Evolutionary conservation across 2,113 vertebrate species (phyloP).

Genomic region (Lucifuga dentata): DNA sequence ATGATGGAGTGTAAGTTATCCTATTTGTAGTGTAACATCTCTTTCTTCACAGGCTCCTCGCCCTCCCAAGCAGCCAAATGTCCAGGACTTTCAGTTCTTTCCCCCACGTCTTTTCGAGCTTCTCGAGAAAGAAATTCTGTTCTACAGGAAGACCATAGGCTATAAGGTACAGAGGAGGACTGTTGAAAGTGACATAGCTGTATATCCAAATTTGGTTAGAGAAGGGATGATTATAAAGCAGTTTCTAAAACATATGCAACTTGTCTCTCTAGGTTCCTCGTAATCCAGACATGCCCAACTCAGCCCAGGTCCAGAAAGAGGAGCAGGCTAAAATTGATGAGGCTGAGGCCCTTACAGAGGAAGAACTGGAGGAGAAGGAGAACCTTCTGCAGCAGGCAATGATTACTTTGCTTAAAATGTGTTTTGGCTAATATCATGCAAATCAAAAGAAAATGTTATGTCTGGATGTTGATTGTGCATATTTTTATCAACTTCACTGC

Average conservation of each 20-base stretch:
- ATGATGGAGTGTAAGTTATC: not conserved
- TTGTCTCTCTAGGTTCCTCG: conserved; percentile 88
- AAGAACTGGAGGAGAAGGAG: conserved; percentile 98
- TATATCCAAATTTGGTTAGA: not conserved
- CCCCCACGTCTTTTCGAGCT: conserved; percentile 98
- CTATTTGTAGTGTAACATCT: not conserved
- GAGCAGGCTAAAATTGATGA: conserved; percentile 98
- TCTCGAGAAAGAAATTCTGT: conserved; percentile 97
- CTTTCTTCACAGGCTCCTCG: conserved; percentile 89
- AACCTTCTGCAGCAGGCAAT: conserved; percentile 95
- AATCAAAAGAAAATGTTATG: not conserved
- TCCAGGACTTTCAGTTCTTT: conserved; percentile 99
- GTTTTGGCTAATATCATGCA: not conserved
- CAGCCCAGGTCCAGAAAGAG: conserved; percentile 94
- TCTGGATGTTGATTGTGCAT: not conserved
- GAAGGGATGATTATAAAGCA: not conserved
- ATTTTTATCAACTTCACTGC: conserved; percentile 2
- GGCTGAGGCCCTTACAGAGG: conserved; percentile 94
- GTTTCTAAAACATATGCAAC: not conserved
- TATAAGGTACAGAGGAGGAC: conserved; percentile 88
- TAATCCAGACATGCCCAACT: conserved; percentile 95
- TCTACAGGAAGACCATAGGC: conserved; percentile 99
- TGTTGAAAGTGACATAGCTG: not conserved
- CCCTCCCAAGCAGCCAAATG: conserved; percentile 97
- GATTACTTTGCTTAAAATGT: not conserved